These are phyloP conservation scores for Zoanthus sociatus DNA, from an alignment of 92 coral and sea anemone genomes.

Conservation along the genomic window DNA sequence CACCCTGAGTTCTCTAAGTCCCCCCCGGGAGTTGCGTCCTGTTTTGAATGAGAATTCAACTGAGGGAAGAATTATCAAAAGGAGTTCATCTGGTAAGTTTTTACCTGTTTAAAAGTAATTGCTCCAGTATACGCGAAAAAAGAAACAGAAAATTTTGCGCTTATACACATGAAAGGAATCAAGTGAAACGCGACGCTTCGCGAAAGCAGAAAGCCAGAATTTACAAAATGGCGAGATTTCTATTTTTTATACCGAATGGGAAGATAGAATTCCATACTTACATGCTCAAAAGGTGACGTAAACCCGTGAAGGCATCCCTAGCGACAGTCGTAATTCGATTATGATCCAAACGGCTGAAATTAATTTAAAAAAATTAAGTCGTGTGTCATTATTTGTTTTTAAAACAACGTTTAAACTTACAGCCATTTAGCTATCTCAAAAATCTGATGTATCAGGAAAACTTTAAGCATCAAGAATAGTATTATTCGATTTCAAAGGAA, in stretches of 20 bases:
- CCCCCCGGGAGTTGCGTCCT: too few species aligned
- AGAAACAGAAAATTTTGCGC: background rate
- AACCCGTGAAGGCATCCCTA: constrained; percentile 70
- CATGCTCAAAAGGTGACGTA: constrained; percentile 58
- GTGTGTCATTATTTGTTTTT: too few species aligned
- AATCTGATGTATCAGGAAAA: too few species aligned
- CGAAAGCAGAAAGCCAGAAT: background rate
- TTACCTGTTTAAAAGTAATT: background rate
- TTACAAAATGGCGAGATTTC: background rate
- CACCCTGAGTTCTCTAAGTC: too few species aligned
- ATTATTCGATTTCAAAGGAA: too few species aligned
- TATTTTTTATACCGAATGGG: too few species aligned
- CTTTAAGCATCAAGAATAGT: too few species aligned
- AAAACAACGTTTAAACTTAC: too few species aligned
- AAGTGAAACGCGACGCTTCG: background rate
- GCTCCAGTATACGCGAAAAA: background rate
- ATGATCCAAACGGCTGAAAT: constrained; percentile 80
- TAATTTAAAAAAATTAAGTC: background rate
- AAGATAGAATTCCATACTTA: constrained; percentile 54
- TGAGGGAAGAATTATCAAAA: background rate
- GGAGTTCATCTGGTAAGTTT: background rate
- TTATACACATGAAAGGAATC: background rate
- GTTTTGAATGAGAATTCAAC: too few species aligned
- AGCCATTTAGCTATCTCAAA: too few species aligned
- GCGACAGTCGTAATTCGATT: constrained; percentile 82